Evolutionary conservation across 2,797 vertebrate genomes (phyloP), one percentile per base, ranked within the genome.

Genomic region (Notolepis coatsorum): DNA sequence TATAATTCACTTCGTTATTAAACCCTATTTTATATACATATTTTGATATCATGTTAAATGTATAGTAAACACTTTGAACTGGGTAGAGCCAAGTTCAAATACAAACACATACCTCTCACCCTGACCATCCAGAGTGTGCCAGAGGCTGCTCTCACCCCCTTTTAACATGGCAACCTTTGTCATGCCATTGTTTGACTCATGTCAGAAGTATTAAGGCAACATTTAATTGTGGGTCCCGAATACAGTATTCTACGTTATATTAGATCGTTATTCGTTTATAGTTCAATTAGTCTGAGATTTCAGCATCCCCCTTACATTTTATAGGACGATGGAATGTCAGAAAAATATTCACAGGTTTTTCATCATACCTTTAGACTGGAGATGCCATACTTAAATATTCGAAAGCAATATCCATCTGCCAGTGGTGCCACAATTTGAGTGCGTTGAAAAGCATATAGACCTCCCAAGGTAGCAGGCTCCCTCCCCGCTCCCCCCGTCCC

Each of bases 281-380:
- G 37, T 46, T 47, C 7, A 5, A 31, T 23, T 13, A 12, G n/a
- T 56, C 5, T 56, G 28, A 18, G 18, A 15, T 18, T 30, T n/a
- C 21, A 31, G 43, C 23, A 24, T 56, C 28, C 31, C 25, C 47
- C 21, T 52, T 2, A 21, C 17, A 50, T 42, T 52, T 49, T 49
- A 56, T 35, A 35, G 23, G 23, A 58, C 31, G 41, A 28, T 49
- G 58, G 54, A 37, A 59, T 41, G 39, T n/a, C 33, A 48, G 41
- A 57, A 35, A 41, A 61, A 48, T 3, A 28, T 27, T 61, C 54
- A 25, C 28, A 65, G 48, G 61, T 58, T 54, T 48, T 71, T 50
- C 71, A 68, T 80, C 86, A 81, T 91, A 91, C 90, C 89, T 91
- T 83, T 78, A 87, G 73, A 75, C 52, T 73, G 79, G 67, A 86